Evolutionary conservation across 2,113 vertebrate genomes (phyloP).

Genomic region (Sphyrna mokarran): DNA sequence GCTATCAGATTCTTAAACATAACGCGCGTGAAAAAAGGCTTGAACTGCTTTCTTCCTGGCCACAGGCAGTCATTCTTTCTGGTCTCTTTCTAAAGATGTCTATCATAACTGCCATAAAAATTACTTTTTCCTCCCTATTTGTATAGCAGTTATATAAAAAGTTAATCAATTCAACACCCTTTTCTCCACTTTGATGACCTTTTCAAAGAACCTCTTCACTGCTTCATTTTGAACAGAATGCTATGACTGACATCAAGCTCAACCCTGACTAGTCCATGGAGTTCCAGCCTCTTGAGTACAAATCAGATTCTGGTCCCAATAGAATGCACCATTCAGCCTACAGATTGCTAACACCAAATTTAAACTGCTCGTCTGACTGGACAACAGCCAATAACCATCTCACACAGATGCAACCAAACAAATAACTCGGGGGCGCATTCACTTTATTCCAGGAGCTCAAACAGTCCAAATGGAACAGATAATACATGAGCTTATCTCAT

Average conservation of each 20-base stretch:
- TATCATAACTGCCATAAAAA: background rate
- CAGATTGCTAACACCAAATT: background rate
- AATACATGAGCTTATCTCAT: too few relatives aligned
- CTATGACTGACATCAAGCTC: background rate
- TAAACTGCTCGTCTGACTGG: background rate
- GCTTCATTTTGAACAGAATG: background rate
- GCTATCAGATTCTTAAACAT: background rate
- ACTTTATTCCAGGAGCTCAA: background rate
- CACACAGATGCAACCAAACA: background rate
- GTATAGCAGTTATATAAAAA: background rate
- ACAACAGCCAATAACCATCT: background rate
- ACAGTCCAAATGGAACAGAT: background rate
- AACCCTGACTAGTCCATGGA: background rate
- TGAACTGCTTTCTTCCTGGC: background rate
- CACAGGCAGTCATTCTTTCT: background rate
- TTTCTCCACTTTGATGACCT: background rate
- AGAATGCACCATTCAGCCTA: background rate
- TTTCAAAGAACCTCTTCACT: background rate
- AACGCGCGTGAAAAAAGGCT: background rate
- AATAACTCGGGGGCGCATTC: background rate
- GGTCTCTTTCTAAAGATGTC: background rate
- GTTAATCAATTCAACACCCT: background rate
- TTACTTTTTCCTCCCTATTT: background rate
- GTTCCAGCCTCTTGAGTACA: background rate
- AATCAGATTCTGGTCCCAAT: background rate